Percentiles rank a stretch among this genome's conserved stretches.
Conservation (phyloP, 2,888 invertebrate genomes). For the Nemotelus nigrinus region DNA sequence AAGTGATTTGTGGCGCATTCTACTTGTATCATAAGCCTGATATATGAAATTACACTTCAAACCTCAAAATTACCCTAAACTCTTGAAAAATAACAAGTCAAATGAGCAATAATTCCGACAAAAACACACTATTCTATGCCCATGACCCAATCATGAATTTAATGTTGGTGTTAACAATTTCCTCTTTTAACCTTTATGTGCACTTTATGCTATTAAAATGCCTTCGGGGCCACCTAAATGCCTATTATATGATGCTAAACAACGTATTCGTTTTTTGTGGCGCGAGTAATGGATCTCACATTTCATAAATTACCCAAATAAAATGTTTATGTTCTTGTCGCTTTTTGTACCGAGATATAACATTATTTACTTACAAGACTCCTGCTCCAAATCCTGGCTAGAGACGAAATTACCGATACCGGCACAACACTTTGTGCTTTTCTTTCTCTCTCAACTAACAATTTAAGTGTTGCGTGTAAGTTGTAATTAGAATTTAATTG, state of each 20-base stretch:
- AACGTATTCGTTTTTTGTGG: constrained; percentile 6
- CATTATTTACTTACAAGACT: constrained; percentile 2
- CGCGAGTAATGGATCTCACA: constrained; percentile 22
- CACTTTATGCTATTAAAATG: neutral
- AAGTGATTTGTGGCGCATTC: too few relatives aligned
- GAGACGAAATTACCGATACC: neutral
- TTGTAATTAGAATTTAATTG: constrained; percentile 42
- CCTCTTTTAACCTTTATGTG: constrained; percentile 15
- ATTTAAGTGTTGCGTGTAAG: constrained; percentile 42
- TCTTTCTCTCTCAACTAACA: constrained; percentile 9
- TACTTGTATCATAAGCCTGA: too few relatives aligned
- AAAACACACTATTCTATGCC: too few relatives aligned
- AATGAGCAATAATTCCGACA: too few relatives aligned
- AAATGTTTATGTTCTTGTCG: constrained; percentile 18
- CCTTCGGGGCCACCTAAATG: neutral
- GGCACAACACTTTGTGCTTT: constrained; percentile 19
- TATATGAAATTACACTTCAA: too few relatives aligned
- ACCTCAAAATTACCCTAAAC: too few relatives aligned
- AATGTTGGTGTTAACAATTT: constrained; percentile 12
- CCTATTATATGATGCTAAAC: neutral
- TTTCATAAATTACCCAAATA: constrained; percentile 29
- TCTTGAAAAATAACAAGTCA: too few relatives aligned
- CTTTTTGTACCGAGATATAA: constrained; percentile 4
- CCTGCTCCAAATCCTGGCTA: neutral
- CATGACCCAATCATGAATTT: neutral